Evolutionary conservation across 2,113 vertebrate species (phyloP), one percentile per base, ranked within the genome.

Genomic region (Gymnogyps californianus): DNA sequence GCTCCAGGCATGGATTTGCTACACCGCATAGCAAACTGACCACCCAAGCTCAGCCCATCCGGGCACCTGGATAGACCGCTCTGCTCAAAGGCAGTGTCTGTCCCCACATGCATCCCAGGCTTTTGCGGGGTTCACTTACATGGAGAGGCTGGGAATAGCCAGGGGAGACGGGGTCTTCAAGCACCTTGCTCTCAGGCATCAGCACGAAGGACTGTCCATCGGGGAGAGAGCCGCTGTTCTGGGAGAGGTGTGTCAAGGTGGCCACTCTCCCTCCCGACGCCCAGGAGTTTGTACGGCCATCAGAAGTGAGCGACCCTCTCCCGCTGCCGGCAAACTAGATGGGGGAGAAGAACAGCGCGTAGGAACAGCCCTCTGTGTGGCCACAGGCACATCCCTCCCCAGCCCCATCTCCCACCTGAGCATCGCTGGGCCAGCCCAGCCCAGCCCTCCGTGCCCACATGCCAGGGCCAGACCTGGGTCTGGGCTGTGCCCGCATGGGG

Each of bases 91-190:
- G 64, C 57, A 19, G 7, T 2, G 3, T 4, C 54, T 47, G 19
- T 20, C 44, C 54, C 21, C 26, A 2, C 3, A 1, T 0, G 2
- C 2, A 1, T 3, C 24, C 52, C 44, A 5, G 44, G 49, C 2
- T 47, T 15, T 32, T 2, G 3, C 2, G 25, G 55, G 34, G 20
- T 1, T 57, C 69, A 95, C 99, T 99, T 96, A 99, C 99, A 3
- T 97, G 98, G n/a, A 98, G 96, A n/a, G 98, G 98, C 72, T 98
- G 98, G 6, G 98, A 67, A 51, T 98, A 98, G 70, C 98, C 98
- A 1, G 98, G 98, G 46, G 98, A 98, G 38, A 98, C 59, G 10
- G 95, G 89, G 46, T 98, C 98, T 70, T 98, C 97, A 0, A 49
- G 69, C 66, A 67, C 12, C 7, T 72, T 44, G 75, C 77, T 90